Percentiles rank a stretch among this genome's conserved stretches.
phyloP scores from a whole-genome alignment of 2,113 vertebrate genomes.

The Hiodon tergisus region DNA sequence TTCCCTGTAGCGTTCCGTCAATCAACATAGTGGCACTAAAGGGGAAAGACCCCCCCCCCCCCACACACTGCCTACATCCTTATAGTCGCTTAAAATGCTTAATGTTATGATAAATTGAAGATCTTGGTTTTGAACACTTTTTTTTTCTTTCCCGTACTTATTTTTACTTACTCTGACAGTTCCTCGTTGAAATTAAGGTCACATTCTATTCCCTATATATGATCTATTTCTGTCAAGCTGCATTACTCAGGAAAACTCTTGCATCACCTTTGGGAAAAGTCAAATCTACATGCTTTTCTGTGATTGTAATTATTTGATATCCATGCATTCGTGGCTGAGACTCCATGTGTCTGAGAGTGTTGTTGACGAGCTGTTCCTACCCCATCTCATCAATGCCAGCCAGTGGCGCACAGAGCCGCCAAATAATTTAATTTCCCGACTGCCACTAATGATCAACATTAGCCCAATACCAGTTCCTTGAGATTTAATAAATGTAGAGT shows the following conservation, averaged over 20 bases:
- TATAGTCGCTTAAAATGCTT: too few relatives aligned
- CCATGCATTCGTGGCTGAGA: neutral
- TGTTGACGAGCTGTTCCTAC: neutral
- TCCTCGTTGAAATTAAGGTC: too few relatives aligned
- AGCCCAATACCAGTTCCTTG: neutral
- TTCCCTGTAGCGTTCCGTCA: too few relatives aligned
- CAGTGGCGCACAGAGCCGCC: neutral
- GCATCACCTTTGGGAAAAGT: neutral
- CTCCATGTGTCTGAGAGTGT: neutral
- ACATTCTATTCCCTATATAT: too few relatives aligned
- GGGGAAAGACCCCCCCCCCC: too few relatives aligned
- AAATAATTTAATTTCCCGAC: neutral
- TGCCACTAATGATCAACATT: neutral
- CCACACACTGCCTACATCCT: too few relatives aligned
- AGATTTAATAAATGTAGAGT: neutral
- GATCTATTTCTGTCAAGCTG: too few relatives aligned
- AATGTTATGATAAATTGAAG: too few relatives aligned
- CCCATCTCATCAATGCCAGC: neutral
- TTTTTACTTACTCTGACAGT: too few relatives aligned
- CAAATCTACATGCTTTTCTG: neutral
- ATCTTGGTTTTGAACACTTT: too few relatives aligned
- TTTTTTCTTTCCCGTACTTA: too few relatives aligned
- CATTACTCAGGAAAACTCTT: neutral
- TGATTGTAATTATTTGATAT: slow-evolving; percentile 2
- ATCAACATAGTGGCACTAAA: too few relatives aligned